Base-by-base conservation (phyloP, 2,113 vertebrate genomes). In the Tragelaphus buxtoni region DNA sequence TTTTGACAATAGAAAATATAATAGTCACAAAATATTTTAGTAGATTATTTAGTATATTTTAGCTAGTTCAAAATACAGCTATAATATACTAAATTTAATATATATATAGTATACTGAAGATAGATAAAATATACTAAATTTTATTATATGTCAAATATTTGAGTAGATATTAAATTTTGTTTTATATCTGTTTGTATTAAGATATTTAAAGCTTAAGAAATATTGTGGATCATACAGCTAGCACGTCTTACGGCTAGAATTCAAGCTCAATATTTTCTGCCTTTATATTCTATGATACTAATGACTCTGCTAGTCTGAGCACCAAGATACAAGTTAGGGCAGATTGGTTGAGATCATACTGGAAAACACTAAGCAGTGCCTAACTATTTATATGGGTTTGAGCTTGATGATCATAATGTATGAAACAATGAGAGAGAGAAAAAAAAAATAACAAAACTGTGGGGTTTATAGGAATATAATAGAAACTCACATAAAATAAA, bases 371-470 rank as follows among this genome's bases (percentile, higher is more conserved):
- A 60, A 42, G 6, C 2, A 51, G 55, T 8, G 80, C 7, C 24
- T 61, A 39, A 60, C 9, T 45, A 42, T 55, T 26, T 90, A 17
- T 22, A 17, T 8, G 1, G 5, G 5, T 80, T 58, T 69, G 14
- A 63, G 20, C 3, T 82, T 88, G 9, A 60, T 42, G 2, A 5
- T 74, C 17, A 56, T 45, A 63, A 74, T 79, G 13, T 72, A 39
- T 39, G 30, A 84, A 35, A 58, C 1, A 79, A 42, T 5, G 28
- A 55, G 28, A 47, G 13, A 28, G 9, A 26, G 28, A 2, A 42
- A 7, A 3, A 2, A 10, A 16, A 1, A 13, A 13, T 22, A 17
- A 4, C 9, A 0, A 18, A 69, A 69, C 45, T 10, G 8, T 55
- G 28, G 42, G 24, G 32, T 47, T 93, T 72, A 76, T 26, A 7